Conservation (phyloP, 2,888 invertebrate genomes). For the Nomada ruficornis region DNA sequence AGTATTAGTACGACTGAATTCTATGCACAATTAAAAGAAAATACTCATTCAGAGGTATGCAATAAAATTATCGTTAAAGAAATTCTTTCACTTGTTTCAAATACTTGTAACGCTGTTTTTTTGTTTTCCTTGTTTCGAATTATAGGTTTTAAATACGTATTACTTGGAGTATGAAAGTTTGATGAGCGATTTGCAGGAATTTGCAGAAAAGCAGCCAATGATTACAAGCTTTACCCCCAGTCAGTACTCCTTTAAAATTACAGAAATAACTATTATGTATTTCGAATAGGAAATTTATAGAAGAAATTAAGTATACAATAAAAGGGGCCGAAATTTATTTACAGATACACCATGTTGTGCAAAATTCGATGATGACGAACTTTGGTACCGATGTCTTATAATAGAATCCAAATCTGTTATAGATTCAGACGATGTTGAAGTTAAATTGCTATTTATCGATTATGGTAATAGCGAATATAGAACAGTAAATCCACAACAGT, state of each 20-base stretch:
- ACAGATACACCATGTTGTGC: slow-evolving; percentile 87
- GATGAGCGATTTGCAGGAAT: slow-evolving; percentile 85
- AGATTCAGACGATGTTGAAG: slow-evolving; percentile 76
- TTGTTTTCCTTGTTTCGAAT: not conserved
- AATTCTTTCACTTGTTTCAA: not conserved
- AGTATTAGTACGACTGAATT: slow-evolving; percentile 14
- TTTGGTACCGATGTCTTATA: slow-evolving; percentile 91
- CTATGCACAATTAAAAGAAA: slow-evolving; percentile 55
- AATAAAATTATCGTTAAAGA: not conserved
- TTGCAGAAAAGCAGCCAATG: slow-evolving; percentile 83
- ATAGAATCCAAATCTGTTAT: slow-evolving; percentile 84
- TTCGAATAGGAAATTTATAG: not conserved
- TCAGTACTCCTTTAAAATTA: slow-evolving; percentile 69
- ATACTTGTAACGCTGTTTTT: not conserved
- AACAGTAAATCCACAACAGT: slow-evolving; percentile 57
- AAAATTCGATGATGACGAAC: slow-evolving; percentile 87
- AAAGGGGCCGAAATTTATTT: slow-evolving; percentile 3
- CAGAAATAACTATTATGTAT: not conserved
- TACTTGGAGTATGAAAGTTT: slow-evolving; percentile 84
- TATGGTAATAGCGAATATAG: slow-evolving; percentile 88
- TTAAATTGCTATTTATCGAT: slow-evolving; percentile 90
- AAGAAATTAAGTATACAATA: not conserved
- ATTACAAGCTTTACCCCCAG: slow-evolving; percentile 85
- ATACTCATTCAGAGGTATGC: slow-evolving; percentile 49
- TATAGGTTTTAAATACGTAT: slow-evolving; percentile 42